phyloP scores from a whole-genome alignment of 1,140 invertebrate genomes.

The Atta colombica region DNA sequence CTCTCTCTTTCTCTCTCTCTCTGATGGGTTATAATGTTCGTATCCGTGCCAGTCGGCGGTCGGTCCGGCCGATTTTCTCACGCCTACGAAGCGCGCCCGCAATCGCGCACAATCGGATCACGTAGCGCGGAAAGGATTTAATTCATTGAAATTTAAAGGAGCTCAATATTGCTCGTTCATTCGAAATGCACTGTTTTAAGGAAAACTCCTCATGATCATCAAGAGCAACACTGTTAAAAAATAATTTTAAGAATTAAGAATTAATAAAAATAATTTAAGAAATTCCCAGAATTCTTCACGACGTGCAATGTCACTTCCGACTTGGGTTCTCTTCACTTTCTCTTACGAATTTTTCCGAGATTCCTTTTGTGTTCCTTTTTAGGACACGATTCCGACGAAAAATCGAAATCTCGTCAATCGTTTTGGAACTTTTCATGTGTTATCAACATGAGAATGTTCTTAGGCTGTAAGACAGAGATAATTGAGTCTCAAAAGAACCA shows the following conservation, averaged over 20 bases:
- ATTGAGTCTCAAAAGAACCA: no score
- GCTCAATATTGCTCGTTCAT: neutral
- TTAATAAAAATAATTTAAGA: no score
- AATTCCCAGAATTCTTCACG: neutral
- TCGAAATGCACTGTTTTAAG: neutral
- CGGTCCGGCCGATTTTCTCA: conserved; percentile 82
- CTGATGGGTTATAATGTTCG: conserved; percentile 85
- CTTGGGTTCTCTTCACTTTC: conserved; percentile 1
- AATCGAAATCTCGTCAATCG: conserved; percentile 19
- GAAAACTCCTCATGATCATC: neutral
- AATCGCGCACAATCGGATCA: conserved; percentile 10
- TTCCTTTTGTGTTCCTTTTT: neutral
- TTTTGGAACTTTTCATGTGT: neutral
- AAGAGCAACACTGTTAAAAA: neutral
- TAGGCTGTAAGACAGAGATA: no score
- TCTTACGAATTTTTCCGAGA: neutral
- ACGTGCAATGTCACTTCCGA: neutral
- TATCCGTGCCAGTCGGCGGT: conserved; percentile 85
- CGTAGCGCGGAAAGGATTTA: conserved; percentile 21
- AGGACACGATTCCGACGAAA: neutral
- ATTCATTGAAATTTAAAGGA: conserved; percentile 14
- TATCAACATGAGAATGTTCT: neutral
- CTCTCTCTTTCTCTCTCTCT: conserved; percentile 43
- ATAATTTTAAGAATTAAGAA: neutral
- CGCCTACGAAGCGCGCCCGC: conserved; percentile 72